These are phyloP conservation scores for Decapterus maruadsi DNA, from an alignment of 2,797 vertebrate species.

Conservation along the genomic window DNA sequence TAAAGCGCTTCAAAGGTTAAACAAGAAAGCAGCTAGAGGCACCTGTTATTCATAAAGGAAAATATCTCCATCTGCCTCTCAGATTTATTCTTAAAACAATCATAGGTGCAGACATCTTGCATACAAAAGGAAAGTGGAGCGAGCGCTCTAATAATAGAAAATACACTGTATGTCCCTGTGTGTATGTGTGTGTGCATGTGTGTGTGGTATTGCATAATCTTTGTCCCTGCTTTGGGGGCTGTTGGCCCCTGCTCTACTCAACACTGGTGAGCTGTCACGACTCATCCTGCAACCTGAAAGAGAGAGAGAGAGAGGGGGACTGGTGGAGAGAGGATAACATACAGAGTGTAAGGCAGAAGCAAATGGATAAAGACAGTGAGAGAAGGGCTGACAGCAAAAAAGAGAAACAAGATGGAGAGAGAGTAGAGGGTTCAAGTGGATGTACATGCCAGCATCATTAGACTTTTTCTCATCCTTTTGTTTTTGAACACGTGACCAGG, in stretches of 20 bases:
- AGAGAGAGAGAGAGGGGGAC: constrained; percentile 11
- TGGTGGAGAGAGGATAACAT: constrained; percentile 26
- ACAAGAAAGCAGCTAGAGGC: constrained; percentile 25
- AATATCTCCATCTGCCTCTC: constrained; percentile 27
- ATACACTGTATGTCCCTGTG: constrained; percentile 33
- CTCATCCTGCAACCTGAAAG: constrained; percentile 52
- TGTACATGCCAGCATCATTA: constrained; percentile 4
- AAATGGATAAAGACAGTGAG: constrained; percentile 26
- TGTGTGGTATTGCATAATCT: constrained; percentile 67
- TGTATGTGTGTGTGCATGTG: constrained; percentile 14
- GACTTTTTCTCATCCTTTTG: constrained; percentile 15
- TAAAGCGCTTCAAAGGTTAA: constrained; percentile 41
- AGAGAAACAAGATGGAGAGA: neutral
- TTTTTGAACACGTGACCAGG: neutral
- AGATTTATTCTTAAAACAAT: constrained; percentile 37
- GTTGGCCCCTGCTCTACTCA: constrained; percentile 57
- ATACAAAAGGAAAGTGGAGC: constrained; percentile 34
- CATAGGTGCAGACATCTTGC: constrained; percentile 12
- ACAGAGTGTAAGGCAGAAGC: constrained; percentile 34
- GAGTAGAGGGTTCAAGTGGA: neutral
- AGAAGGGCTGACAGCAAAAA: neutral
- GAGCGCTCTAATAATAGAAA: constrained; percentile 39
- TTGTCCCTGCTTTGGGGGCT: constrained; percentile 59
- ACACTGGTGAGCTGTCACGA: constrained; percentile 72
- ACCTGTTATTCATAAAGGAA: constrained; percentile 51